Evolutionary conservation across 1,140 invertebrate species (phyloP), one percentile per base, ranked within the genome.

Genomic region (Piezodorus guildinii): DNA sequence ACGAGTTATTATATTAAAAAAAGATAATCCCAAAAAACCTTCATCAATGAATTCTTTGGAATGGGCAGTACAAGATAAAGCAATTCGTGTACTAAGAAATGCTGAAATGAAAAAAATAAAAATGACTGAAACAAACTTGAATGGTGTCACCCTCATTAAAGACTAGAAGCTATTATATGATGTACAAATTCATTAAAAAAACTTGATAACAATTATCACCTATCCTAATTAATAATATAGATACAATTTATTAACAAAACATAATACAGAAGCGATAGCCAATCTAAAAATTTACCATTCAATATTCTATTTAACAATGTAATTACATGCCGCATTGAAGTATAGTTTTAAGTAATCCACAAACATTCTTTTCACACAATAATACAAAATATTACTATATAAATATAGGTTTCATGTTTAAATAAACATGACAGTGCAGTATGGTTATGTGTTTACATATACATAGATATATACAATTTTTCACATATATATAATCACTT

Each of bases 151-250:
- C 17, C 6, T 56, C 15, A 56, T 56, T 39, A 39, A 56, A 49
- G 46, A 49, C 46, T 49, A 49, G 46, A 49, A 49, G 46, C 46
- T 49, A 49, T 49, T 21, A 49, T 49, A 49, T 19, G 46, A 49
- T 49, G 46, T 49, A 49, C 46, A 49, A 49, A 49, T 19, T 21
- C n/a, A 49, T 49, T 21, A 49, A 49, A 49, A 17, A 49, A 19
- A 49, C 12, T 6, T 49, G 21, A 49, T 19, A 17, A 49, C 46
- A n/a, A 49, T 49, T n/a, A 49, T 19, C n/a, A 49, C 21, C 21
- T 21, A 49, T n/a, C 21, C 10, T 19, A 49, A 49, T 49, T 49
- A 10, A 49, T 49, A 49, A 49, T n/a, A 49, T 19, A 21, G n/a
- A 21, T 49, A 49, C 46, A 49, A 49, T 49, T 49, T 17, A 49